Evolutionary conservation across 2,113 vertebrate genomes (phyloP), one percentile per base, ranked within the genome.

Genomic region (Nibea coibor): DNA sequence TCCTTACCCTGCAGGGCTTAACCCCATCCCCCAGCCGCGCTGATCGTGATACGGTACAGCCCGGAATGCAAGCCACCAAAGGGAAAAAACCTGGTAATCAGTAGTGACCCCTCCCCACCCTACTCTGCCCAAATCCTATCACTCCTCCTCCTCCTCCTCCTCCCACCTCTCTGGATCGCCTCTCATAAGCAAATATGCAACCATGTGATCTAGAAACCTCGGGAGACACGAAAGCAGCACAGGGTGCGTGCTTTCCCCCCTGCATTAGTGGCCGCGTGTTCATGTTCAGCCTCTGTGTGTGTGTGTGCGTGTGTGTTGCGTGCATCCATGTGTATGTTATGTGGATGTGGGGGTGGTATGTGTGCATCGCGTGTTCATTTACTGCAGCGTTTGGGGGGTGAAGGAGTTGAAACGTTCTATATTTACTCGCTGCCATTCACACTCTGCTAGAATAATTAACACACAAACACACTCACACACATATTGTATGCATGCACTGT

Each of bases 401-500:
- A 84, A 80, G 71, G 88, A 92, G 87, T 81, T 89, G 85, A 90
- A 87, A 85, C 26, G 62, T 85, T 89, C 93, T 93, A 90, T 91
- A 93, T 90, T 91, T 93, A 91, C 82, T 86, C 68, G 20, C 81
- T 84, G 82, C 81, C 82, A 87, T 89, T 89, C 84, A 90, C 84
- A 85, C 75, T 77, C n/a, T 57, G 88, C 5, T 76, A 28, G 87
- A 81, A 83, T 88, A 89, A 89, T 92, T 92, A 87, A 88, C 90
- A 79, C 85, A 83, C 54, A 87, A 50, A 88, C 88, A 84, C 84
- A 87, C 80, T 26, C 73, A 75, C 77, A 83, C 77, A 79, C 69
- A 86, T 43, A 22, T 31, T 70, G 58, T 62, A 53, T 65, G 59
- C 63, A 63, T 66, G 69, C 63, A 51, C 28, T 4, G 16, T 5